Conservation (phyloP, 2,888 invertebrate genomes). For the Halocaridina rubra region DNA sequence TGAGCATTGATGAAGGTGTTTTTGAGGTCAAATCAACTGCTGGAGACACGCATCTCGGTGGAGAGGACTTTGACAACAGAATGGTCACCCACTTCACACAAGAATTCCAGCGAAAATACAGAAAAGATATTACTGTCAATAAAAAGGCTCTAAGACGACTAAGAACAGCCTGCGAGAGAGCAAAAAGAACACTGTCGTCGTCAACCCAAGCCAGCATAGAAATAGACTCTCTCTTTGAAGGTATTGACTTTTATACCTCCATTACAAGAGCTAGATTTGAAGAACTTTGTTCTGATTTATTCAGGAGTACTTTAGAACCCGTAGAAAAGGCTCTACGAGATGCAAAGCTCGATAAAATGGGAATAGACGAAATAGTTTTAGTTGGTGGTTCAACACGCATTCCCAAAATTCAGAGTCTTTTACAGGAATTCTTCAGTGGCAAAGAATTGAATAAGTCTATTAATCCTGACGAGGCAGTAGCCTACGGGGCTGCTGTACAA, state of each 20-base stretch:
- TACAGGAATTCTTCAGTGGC: slow-evolving; percentile 87
- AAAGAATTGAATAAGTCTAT: slow-evolving; percentile 92
- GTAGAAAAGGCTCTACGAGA: slow-evolving; percentile 76
- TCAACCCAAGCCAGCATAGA: slow-evolving; percentile 70
- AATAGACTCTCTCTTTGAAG: slow-evolving; percentile 94
- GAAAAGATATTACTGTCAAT: slow-evolving; percentile 72
- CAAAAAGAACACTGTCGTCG: slow-evolving; percentile 75
- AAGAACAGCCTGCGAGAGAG: slow-evolving; percentile 86
- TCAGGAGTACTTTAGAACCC: slow-evolving; percentile 75
- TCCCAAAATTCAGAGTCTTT: slow-evolving; percentile 95
- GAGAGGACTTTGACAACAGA: slow-evolving; percentile 81
- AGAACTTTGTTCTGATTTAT: slow-evolving; percentile 75
- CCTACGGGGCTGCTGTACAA: slow-evolving; percentile 77
- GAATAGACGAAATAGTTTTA: slow-evolving; percentile 73
- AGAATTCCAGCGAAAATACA: slow-evolving; percentile 73
- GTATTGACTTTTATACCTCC: slow-evolving; percentile 94
- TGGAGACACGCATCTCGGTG: slow-evolving; percentile 93
- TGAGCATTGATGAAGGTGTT: slow-evolving; percentile 73
- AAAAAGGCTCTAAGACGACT: slow-evolving; percentile 73
- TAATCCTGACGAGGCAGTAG: slow-evolving; percentile 81
- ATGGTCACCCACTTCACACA: slow-evolving; percentile 76
- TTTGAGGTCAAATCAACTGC: slow-evolving; percentile 78
- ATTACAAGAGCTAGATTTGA: slow-evolving; percentile 91
- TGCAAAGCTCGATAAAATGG: slow-evolving; percentile 74
- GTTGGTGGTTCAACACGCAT: slow-evolving; percentile 97